Evolutionary conservation across 2,888 invertebrate genomes (phyloP).

Genomic region (Aelia acuminata): DNA sequence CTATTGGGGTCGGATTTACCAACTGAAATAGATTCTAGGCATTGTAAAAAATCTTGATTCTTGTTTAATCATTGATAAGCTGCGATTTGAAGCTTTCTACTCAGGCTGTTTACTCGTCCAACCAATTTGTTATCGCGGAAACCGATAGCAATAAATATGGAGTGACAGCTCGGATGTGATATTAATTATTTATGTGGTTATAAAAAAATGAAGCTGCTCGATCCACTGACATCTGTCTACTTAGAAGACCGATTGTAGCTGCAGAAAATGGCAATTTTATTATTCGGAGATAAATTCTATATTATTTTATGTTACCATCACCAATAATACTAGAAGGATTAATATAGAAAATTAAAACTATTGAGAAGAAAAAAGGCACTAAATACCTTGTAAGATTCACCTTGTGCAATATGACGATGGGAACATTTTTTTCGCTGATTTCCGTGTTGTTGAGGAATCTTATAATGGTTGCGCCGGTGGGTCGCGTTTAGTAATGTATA

Average conservation of each 20-base stretch:
- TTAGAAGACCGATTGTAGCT: background rate
- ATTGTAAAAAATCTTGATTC: no score
- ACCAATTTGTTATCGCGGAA: constrained; percentile 36
- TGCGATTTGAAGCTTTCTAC: background rate
- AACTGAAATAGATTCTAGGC: no score
- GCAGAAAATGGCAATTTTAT: background rate
- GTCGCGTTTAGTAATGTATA: constrained; percentile 41
- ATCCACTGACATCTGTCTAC: constrained; percentile 33
- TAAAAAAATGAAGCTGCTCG: background rate
- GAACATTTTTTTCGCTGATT: background rate
- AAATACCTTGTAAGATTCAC: background rate
- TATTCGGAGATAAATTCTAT: background rate
- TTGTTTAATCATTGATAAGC: background rate
- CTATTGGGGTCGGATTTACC: no score
- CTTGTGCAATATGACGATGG: constrained; percentile 4
- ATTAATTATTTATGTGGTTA: constrained; percentile 21
- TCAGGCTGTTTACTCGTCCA: background rate
- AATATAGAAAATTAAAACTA: background rate
- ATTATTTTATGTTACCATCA: background rate
- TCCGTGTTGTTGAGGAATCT: constrained; percentile 33
- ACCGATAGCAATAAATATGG: constrained; percentile 30
- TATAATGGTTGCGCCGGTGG: background rate
- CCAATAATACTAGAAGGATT: background rate
- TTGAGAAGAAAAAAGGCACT: background rate
- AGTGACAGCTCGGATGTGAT: constrained; percentile 27